Evolutionary conservation across 2,113 vertebrate species (phyloP), one percentile per base, ranked within the genome.

Genomic region (Ibidorhyncha struthersii): DNA sequence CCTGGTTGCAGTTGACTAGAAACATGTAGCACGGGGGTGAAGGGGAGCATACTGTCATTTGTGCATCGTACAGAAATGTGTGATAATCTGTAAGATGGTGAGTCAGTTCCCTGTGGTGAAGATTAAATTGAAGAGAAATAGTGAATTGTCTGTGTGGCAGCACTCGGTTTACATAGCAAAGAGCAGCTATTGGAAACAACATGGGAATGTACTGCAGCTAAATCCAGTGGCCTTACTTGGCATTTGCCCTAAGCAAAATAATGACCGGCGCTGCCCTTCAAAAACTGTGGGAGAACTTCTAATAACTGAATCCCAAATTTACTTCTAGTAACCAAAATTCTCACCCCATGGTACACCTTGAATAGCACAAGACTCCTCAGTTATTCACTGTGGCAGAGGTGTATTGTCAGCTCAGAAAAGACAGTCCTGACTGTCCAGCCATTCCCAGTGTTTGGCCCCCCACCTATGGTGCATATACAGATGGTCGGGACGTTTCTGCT

Each of bases 1-100:
- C 80, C 88, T 80, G 87, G 56, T 92, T 96, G 83, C 74, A 74
- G 67, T 79, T 91, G 92, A 76, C 91, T 95, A 74, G 89, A 97
- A 97, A 83, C 74, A 76, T 6, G 29, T 66, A 77, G 16, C 72
- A 61, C 12, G 47, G 19, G 1, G 27, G 36, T n/a, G 12, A 85
- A 61, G 8, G 78, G 49, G 70, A 91, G 14, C 12, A 30, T 43
- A 12, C 26, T 80, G 36, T 25, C 10, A 26, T 89, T 61, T 85
- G 40, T 79, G 66, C 77, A 49, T 80, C 32, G 49, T 52, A 47
- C 52, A 90, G 70, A 70, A 78, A 40, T 12, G 10, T 45, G 32
- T 63, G 40, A 69, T 65, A 47, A 49, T 50, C 43, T 85, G 61
- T 56, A 43, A 82, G 4, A 58, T 14, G 13, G 43, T 53, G 49